These are phyloP conservation scores for Stichopus chloronotus DNA, from an alignment of 35 echinoderm and acorn worm species.

Conservation along the genomic window DNA sequence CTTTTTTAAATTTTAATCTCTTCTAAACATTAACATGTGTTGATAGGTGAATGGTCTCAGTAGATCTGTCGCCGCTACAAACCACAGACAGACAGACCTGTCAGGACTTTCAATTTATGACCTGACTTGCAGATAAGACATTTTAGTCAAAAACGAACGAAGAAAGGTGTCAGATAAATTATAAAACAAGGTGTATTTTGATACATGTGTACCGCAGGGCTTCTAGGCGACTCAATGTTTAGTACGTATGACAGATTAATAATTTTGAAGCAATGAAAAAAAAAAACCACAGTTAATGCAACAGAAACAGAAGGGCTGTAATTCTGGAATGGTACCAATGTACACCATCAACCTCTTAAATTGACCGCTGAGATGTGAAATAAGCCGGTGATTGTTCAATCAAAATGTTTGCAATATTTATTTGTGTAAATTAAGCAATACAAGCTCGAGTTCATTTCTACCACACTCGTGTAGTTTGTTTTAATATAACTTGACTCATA, in stretches of 20 bases:
- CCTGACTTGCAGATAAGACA: not conserved
- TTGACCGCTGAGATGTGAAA: no score
- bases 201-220: not conserved
- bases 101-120: conserved; percentile 26
- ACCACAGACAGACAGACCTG: conserved; percentile 31
- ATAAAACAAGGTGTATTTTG: not conserved
- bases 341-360: no score
- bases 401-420: no score
- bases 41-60: conserved; percentile 11
- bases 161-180: not conserved
- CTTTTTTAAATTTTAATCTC: not conserved
- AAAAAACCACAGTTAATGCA: no score
- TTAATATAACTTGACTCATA: no score
- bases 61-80: not conserved
- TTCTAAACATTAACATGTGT: conserved; percentile 10
- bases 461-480: no score
- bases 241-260: not conserved
- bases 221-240: not conserved
- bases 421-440: no score
- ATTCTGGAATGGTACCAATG: no score
- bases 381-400: no score
- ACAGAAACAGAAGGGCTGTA: no score
- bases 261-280: no score
- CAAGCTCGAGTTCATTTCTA: no score
- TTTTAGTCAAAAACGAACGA: not conserved